These are phyloP conservation scores for Propithecus coquereli DNA, from an alignment of 2,113 vertebrate species.

Conservation along the genomic window DNA sequence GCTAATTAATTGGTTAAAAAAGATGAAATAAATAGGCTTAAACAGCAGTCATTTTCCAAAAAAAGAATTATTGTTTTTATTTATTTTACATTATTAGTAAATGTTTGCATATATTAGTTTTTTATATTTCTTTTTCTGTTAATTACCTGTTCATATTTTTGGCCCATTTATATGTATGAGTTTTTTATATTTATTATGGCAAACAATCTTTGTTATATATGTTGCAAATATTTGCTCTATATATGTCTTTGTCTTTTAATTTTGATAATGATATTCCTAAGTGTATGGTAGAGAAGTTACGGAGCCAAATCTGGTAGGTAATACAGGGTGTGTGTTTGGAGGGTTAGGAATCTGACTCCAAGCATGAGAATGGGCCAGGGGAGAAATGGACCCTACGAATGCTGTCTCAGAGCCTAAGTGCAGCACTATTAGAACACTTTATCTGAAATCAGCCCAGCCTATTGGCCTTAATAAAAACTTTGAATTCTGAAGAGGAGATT, in stretches of 20 bases:
- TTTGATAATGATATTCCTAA: neutral
- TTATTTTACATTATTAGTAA: neutral
- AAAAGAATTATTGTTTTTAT: neutral
- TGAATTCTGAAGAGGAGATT: neutral
- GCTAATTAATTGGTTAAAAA: neutral
- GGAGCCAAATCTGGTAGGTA: neutral
- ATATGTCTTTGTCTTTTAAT: neutral
- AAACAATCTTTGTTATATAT: neutral
- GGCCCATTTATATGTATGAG: neutral
- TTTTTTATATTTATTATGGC: neutral
- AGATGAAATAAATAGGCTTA: neutral
- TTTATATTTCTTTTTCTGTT: neutral
- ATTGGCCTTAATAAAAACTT: neutral
- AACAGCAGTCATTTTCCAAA: neutral
- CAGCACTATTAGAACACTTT: neutral
- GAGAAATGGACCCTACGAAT: neutral
- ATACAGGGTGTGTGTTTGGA: neutral
- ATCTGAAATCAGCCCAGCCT: neutral
- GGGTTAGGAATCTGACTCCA: neutral
- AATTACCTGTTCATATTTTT: neutral
- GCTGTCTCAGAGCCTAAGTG: neutral
- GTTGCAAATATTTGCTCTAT: neutral
- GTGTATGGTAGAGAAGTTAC: neutral
- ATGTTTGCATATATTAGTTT: neutral
- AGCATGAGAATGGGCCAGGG: neutral